Base-by-base conservation (phyloP, 2,888 invertebrate species). In the Hirudinaria manillensis region DNA sequence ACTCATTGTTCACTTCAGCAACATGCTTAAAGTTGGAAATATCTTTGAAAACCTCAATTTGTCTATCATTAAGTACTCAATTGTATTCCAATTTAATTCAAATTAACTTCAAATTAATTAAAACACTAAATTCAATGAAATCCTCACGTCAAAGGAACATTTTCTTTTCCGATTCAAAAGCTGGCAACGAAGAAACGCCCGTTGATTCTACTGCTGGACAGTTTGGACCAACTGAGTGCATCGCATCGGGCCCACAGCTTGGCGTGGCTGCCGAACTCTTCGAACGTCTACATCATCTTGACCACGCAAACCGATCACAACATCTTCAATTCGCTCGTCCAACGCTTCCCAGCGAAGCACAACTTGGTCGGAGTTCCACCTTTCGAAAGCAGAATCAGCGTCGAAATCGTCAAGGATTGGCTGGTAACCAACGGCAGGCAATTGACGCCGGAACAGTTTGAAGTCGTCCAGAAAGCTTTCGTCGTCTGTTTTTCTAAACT, bases 121-220 rank as follows among this genome's bases (percentile, higher is more conserved):
- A 53, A 53, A 53, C 13, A 53, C 53, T 53, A 16, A 53, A 53
- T 16, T 53, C 53, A 53, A 53, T n/a, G n/a, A n/a, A n/a, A n/a
- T n/a, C n/a, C n/a, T n/a, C n/a, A n/a, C n/a, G n/a, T n/a, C n/a
- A n/a, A n/a, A n/a, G n/a, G n/a, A n/a, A n/a, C n/a, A n/a, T n/a
- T n/a, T n/a, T n/a, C n/a, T n/a, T 61, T 61, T 27, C 45, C 16
- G 29, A 27, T 27, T 32, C 68, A 78, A 7, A 77, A 80, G 80
- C 34, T 79, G 19, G 79, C 80, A 16, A 80, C 78, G 24, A 45
- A 76, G 16, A 75, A 78, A 2, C 76, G 77, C 16, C 80, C 80
- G n/a, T 76, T 81, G 65, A 75, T 81, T 27, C 56, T 81, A 27
- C 72, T 81, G 66, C 56, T 81, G 45, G 81, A 81, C 75, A 79